Evolutionary conservation across 2,797 vertebrate species (phyloP).

Genomic region (Clangula hyemalis): DNA sequence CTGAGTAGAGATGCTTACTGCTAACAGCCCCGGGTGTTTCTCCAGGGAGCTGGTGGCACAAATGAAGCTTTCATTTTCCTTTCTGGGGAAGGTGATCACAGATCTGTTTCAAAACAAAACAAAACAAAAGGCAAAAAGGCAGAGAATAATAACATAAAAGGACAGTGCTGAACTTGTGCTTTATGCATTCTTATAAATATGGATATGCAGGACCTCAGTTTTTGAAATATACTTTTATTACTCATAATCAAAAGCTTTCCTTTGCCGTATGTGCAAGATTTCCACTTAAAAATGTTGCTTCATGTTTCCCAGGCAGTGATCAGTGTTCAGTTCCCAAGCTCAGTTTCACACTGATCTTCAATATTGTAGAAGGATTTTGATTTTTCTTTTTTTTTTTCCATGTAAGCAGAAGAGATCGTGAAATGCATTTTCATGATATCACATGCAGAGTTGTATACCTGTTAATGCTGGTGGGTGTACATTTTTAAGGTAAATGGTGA

Average conservation of each 20-base stretch:
- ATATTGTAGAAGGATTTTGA: not conserved
- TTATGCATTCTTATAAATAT: conserved; percentile 39
- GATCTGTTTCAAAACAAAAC: not conserved
- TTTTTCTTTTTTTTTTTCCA: not conserved
- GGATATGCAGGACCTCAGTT: conserved; percentile 12
- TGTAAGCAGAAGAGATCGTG: not conserved
- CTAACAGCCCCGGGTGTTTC: not conserved
- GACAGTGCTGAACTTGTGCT: not conserved
- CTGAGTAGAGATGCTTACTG: not conserved
- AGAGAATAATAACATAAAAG: not conserved
- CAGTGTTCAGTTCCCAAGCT: not conserved
- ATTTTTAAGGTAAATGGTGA: not conserved
- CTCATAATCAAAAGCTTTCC: conserved; percentile 22
- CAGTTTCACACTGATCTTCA: not conserved
- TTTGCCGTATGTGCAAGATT: conserved; percentile 32
- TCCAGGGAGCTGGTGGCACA: not conserved
- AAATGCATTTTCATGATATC: not conserved
- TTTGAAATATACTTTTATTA: conserved; percentile 29
- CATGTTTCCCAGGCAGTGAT: conserved; percentile 7
- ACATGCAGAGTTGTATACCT: not conserved
- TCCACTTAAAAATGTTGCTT: conserved; percentile 21
- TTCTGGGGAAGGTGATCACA: not conserved
- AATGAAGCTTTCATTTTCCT: not conserved
- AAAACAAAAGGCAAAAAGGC: not conserved
- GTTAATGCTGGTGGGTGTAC: not conserved